A percentile compares a stretch with the other conserved stretches of the same genome.
Evolutionary conservation across 2,113 vertebrate species (phyloP).

Genomic region (Ceratotherium simum): DNA sequence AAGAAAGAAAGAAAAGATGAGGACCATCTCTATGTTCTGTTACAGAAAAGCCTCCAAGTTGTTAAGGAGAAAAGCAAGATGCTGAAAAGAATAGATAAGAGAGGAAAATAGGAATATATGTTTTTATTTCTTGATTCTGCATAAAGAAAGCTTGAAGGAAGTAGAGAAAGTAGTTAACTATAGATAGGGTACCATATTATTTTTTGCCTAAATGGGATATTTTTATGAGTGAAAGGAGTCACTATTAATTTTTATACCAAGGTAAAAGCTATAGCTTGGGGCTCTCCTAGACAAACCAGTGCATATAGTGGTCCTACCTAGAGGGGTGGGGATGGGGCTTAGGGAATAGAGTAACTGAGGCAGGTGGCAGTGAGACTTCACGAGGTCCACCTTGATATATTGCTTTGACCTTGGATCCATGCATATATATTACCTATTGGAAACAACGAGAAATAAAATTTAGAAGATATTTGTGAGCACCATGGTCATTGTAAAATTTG

Average conservation of each 20-base stretch:
- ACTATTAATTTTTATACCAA: background rate
- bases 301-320: no score
- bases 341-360: background rate
- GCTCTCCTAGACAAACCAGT: background rate
- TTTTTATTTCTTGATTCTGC: background rate
- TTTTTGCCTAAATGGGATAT: background rate
- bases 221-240: background rate
- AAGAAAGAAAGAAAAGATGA: background rate
- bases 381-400: background rate
- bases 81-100: background rate
- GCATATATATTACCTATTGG: background rate
- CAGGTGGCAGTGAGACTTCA: background rate
- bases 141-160: background rate
- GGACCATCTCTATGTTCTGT: background rate
- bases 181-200: background rate
- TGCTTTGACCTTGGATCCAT: background rate
- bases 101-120: background rate
- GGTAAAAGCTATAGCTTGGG: background rate
- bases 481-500: background rate
- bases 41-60: background rate
- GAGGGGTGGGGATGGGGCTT: background rate
- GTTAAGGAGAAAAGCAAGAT: background rate
- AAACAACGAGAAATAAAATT: background rate
- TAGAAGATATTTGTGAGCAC: background rate
- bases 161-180: background rate